These are phyloP conservation scores for Amphiprion clarkii DNA, from an alignment of 2,797 vertebrate species.

Conservation along the genomic window DNA sequence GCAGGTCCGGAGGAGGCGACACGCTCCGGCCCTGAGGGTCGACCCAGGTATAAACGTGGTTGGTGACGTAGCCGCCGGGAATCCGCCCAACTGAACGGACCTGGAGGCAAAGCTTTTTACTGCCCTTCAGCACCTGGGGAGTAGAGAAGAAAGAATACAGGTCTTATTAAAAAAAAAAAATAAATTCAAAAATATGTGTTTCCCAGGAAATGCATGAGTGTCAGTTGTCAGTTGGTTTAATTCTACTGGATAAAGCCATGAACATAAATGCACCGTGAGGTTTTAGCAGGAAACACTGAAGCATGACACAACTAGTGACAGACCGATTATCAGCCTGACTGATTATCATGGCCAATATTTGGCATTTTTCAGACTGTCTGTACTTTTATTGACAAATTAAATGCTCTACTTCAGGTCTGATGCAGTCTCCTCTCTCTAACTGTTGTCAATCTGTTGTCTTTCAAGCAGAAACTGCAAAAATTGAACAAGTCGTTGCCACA, in stretches of 20 bases:
- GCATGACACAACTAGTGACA: too few relatives aligned
- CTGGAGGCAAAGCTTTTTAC: slow-evolving; percentile 93
- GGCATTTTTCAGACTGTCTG: too few relatives aligned
- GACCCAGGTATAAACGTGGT: slow-evolving; percentile 98
- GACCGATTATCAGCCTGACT: too few relatives aligned
- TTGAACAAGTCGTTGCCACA: too few relatives aligned
- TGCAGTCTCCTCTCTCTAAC: too few relatives aligned
- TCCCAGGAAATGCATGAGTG: background rate
- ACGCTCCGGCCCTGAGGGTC: slow-evolving; percentile 90
- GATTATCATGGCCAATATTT: too few relatives aligned
- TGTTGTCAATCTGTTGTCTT: too few relatives aligned
- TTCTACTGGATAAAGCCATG: background rate
- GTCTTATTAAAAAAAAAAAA: background rate
- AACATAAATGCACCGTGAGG: slow-evolving; percentile 20
- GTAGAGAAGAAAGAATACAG: background rate
- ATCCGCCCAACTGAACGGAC: slow-evolving; percentile 94
- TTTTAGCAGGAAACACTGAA: slow-evolving; percentile 15
- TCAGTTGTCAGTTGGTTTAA: background rate
- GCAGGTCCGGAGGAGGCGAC: slow-evolving; percentile 88
- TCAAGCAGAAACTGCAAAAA: too few relatives aligned
- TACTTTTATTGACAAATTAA: too few relatives aligned
- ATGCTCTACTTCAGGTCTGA: too few relatives aligned
- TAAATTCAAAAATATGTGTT: background rate
- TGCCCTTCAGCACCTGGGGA: slow-evolving; percentile 94
- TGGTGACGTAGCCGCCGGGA: slow-evolving; percentile 95